Percentiles rank a stretch among this genome's conserved stretches.
Evolutionary conservation across 2,888 invertebrate species (phyloP).

Genomic region (Limnephilus rhombicus): DNA sequence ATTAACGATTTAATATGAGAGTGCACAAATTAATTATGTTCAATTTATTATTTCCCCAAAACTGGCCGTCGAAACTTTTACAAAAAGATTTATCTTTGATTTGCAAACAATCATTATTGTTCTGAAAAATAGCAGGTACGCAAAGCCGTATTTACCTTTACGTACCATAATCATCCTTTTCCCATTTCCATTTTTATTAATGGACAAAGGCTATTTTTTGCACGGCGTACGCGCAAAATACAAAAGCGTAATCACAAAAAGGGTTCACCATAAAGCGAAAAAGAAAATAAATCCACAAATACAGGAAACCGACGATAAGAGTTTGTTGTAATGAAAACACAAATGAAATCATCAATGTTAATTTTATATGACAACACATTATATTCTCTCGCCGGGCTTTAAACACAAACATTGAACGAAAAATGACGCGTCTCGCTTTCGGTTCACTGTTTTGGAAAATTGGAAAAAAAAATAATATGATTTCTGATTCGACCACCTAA

Average conservation of each 20-base stretch:
- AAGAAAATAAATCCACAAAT: neutral
- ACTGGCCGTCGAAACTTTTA: neutral
- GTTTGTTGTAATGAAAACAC: slow-evolving; percentile 20
- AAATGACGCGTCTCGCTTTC: slow-evolving; percentile 52
- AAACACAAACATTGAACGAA: slow-evolving; percentile 24
- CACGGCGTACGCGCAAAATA: neutral
- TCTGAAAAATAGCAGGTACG: neutral
- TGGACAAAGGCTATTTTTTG: slow-evolving; percentile 1
- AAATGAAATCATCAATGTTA: slow-evolving; percentile 36
- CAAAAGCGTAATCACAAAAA: neutral
- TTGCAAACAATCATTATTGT: neutral
- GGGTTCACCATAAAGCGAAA: neutral
- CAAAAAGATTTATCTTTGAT: neutral
- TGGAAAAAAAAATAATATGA: slow-evolving; percentile 56
- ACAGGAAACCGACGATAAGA: neutral
- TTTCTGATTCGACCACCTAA: neutral
- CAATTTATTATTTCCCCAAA: neutral
- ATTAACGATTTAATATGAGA: no score
- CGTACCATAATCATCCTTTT: neutral
- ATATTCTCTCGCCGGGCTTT: slow-evolving; percentile 25
- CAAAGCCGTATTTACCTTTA: neutral
- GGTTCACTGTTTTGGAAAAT: slow-evolving; percentile 65
- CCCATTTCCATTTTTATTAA: neutral
- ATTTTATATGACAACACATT: slow-evolving; percentile 27
- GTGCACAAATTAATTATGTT: no score